Evolutionary conservation across 2,888 invertebrate genomes (phyloP).

Genomic region (Drosophila quinaria): DNA sequence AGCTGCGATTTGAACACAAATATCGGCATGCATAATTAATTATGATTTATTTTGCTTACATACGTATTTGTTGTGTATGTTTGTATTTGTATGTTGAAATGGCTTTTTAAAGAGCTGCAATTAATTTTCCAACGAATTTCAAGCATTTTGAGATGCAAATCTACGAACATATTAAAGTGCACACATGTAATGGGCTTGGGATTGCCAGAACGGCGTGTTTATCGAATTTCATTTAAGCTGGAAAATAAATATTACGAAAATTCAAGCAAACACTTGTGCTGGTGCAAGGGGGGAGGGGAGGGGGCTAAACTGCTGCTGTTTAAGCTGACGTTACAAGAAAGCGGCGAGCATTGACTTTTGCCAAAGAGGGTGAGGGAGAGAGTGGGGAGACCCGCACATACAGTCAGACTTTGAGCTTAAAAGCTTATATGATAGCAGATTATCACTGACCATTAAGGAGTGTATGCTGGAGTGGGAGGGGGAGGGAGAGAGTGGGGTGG

Average conservation of each 20-base stretch:
- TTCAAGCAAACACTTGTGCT: conserved; percentile 5
- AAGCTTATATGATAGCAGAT: conserved; percentile 43
- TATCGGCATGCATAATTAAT: conserved; percentile 68
- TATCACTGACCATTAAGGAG: conserved; percentile 42
- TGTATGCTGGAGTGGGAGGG: background rate
- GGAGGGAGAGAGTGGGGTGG: background rate
- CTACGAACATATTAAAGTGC: conserved; percentile 8
- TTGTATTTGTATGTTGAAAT: conserved; percentile 34
- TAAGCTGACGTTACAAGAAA: conserved; percentile 65
- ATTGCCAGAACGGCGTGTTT: conserved; percentile 32
- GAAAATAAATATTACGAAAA: conserved; percentile 48
- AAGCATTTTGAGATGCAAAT: conserved; percentile 25
- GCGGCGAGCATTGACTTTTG: conserved; percentile 50
- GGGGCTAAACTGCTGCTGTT: conserved; percentile 27
- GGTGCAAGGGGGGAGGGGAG: background rate
- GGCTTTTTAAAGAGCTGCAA: conserved; percentile 53
- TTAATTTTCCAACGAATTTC: conserved; percentile 64
- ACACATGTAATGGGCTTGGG: conserved; percentile 17
- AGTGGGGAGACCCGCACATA: conserved; percentile 5
- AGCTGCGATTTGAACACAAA: conserved; percentile 21
- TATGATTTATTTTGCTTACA: conserved; percentile 44
- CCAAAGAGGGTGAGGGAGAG: conserved; percentile 6
- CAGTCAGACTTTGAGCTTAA: conserved; percentile 22
- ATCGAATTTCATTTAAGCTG: conserved; percentile 66
- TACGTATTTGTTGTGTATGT: conserved; percentile 3